A percentile compares a stretch with the other conserved stretches of the same genome.
Conservation (phyloP, 1,140 invertebrate species). For the Achatina immaculata region DNA sequence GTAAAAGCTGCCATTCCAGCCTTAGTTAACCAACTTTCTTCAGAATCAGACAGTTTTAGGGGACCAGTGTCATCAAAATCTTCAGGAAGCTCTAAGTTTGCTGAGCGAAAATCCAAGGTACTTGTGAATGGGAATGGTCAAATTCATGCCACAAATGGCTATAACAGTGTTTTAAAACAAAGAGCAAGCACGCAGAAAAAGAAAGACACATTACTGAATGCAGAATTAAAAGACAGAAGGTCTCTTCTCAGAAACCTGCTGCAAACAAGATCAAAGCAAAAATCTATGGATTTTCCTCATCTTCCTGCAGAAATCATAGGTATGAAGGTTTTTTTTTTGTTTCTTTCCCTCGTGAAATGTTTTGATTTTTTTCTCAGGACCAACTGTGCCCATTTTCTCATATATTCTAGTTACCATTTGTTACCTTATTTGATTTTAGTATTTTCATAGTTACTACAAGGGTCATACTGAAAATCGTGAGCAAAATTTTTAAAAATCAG, state of each 20-base stretch:
- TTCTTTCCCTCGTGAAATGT: no score
- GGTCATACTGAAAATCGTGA: no score
- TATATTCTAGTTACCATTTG: no score
- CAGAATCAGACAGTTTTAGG: no score
- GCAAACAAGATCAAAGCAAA: conserved; percentile 10
- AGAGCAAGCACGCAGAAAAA: not conserved
- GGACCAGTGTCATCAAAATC: no score
- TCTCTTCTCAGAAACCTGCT: not conserved
- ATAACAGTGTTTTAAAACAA: not conserved
- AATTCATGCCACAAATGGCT: not conserved
- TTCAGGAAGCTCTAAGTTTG: no score
- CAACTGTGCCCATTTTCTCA: no score
- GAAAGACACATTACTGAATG: not conserved
- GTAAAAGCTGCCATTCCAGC: not conserved
- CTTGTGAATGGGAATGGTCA: not conserved
- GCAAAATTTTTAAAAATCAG: no score
- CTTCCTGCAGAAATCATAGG: not conserved
- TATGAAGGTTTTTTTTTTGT: no score
- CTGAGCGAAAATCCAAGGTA: not conserved
- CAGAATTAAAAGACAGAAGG: not conserved
- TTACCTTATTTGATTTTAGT: no score
- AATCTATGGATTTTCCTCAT: not conserved
- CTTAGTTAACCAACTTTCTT: not conserved
- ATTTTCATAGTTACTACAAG: no score
- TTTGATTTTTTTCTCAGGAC: no score